These are phyloP conservation scores for Seira ritae DNA, from an alignment of 2,888 invertebrate species.

Conservation along the genomic window DNA sequence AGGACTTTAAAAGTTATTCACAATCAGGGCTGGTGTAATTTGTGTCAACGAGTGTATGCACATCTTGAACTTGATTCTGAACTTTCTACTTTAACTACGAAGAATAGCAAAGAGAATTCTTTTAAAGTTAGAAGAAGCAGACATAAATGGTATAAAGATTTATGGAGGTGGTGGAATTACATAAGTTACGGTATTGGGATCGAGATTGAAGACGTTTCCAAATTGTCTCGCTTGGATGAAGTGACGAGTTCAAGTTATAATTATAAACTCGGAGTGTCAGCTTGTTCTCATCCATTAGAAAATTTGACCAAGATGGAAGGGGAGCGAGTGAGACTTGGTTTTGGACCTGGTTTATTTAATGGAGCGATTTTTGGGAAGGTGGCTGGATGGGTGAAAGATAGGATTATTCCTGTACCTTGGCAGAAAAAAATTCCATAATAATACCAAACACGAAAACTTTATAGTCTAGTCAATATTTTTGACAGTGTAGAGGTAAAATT, in stretches of 20 bases:
- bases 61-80: not conserved
- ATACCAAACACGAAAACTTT: too few relatives aligned
- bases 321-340: slow-evolving; percentile 3
- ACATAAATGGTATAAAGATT: slow-evolving; percentile 27
- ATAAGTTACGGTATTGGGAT: slow-evolving; percentile 1
- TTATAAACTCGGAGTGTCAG: slow-evolving; percentile 17
- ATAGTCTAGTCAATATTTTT: too few relatives aligned
- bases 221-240: too few relatives aligned
- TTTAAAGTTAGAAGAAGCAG: not conserved
- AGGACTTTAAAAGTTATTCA: slow-evolving; percentile 23
- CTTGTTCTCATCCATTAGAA: slow-evolving; percentile 18
- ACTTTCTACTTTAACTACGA: too few relatives aligned
- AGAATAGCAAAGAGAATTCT: too few relatives aligned
- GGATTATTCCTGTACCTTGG: too few relatives aligned
- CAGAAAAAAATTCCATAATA: too few relatives aligned
- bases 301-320: not conserved
- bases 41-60: slow-evolving; percentile 64
- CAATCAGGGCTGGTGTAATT: slow-evolving; percentile 57
- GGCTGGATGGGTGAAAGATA: not conserved
- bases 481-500: too few relatives aligned
- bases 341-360: slow-evolving; percentile 25
- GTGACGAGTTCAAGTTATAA: not conserved
- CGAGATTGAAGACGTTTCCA: too few relatives aligned
- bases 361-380: slow-evolving; percentile 26
- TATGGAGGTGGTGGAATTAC: slow-evolving; percentile 51